Base-by-base conservation (phyloP, 2,113 vertebrate species). In the Pontoporia blainvillei region DNA sequence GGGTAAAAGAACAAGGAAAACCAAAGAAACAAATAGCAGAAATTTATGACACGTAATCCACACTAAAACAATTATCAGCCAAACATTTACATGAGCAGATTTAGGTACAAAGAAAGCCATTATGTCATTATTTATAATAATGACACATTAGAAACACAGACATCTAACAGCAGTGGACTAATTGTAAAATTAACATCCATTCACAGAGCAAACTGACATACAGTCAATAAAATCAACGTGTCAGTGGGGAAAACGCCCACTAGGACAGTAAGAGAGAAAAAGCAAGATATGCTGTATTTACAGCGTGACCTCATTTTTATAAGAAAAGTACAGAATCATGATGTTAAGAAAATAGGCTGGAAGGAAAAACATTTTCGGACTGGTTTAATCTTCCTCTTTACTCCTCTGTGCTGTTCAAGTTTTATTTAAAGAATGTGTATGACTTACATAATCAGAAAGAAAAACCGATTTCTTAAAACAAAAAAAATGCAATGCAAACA, bases 361-460 rank as follows among this genome's bases (percentile, higher is more conserved):
- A 66, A 41, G 8, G 57, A 90, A 69, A 52, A 8, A 59, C 72
- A 41, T 18, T 29, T 18, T 27, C 8, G 39, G 2, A 6, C 61
- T 20, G 1, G 34, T 52, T 87, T 78, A n/a, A 39, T 54, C 44
- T 44, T 73, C 20, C 61, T 72, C 46, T 84, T 78, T 39, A 41
- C 3, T 66, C 57, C 18, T 61, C 29, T 34, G 27, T 49, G 29
- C 18, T 64, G n/a, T 6, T 44, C 23, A 31, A 69, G 9, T n/a
- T 76, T 8, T 41, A 34, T 0, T 71, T 75, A 66, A 73, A 81
- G 21, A 54, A 23, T 23, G 23, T 0, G 1, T 18, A 39, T n/a
- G 66, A 29, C 13, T 90, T 95, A 67, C 44, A 66, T 29, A 66
- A 88, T 57, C 44, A 64, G 27, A n/a, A 84, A 79, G 54, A 89